Evolutionary conservation across 2,113 vertebrate species (phyloP).

Genomic region (Oreotrochilus melanogaster): DNA sequence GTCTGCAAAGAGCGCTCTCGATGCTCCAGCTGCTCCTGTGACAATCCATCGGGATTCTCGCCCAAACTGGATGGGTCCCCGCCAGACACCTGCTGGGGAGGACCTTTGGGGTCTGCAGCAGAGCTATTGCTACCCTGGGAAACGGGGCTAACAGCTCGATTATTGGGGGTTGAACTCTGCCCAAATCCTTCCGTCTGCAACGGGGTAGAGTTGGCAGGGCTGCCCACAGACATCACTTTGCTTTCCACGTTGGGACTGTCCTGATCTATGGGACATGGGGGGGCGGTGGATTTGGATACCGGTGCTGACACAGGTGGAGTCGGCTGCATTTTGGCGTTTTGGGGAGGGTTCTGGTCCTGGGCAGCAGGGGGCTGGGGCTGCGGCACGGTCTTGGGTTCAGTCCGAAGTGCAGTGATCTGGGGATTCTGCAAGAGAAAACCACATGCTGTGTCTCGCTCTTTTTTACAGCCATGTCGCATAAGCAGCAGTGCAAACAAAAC

Average conservation of each 20-base stretch:
- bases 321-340: constrained; percentile 90
- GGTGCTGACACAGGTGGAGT: constrained; percentile 83
- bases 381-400: constrained; percentile 86
- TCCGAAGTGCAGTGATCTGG: constrained; percentile 87
- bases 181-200: constrained; percentile 84
- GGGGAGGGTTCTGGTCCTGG: constrained; percentile 91
- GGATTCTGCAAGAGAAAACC: constrained; percentile 82
- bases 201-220: constrained; percentile 85
- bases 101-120: constrained; percentile 81
- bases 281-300: constrained; percentile 76
- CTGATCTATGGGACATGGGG: constrained; percentile 81
- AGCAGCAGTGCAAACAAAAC: not conserved
- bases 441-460: not conserved
- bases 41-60: constrained; percentile 95
- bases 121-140: constrained; percentile 86
- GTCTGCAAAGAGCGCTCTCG: constrained; percentile 96
- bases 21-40: constrained; percentile 97
- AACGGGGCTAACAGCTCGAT: constrained; percentile 81
- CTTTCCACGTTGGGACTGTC: constrained; percentile 89
- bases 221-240: constrained; percentile 86
- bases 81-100: constrained; percentile 85
- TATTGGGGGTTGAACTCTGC: constrained; percentile 84
- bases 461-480: not conserved
- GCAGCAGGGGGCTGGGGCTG: constrained; percentile 81
- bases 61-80: constrained; percentile 89